Evolutionary conservation across 2,888 invertebrate genomes (phyloP), one percentile per base, ranked within the genome.

Genomic region (Mythimna ferrago): DNA sequence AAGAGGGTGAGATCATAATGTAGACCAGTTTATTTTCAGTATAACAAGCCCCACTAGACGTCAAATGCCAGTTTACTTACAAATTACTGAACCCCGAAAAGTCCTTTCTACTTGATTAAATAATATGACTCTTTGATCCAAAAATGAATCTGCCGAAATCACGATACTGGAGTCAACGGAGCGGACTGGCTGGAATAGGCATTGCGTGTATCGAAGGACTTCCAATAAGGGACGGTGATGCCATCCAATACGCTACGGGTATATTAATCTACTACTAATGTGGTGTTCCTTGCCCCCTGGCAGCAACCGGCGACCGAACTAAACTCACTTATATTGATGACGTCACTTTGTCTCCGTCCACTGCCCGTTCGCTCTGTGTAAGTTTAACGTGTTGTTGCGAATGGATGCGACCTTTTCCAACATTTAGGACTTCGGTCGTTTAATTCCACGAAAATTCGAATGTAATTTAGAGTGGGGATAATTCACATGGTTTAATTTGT

Each of bases 201-300:
- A 87, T 90, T 88, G 93, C 92, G 93, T 94, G 94, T 92, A 91
- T 90, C 92, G 91, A 94, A 94, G 92, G 90, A 93, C 92, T 92
- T 89, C 90, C 91, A 92, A 92, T 93, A 92, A 92, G 86, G 83
- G 80, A 70, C 70, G 78, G 75, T 83, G 86, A 88, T 88, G 88
- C 88, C 85, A 86, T 88, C 90, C 88, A 86, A 86, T 87, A 86
- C 85, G 87, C 90, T 86, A 86, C 89, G 87, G 89, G 91, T 92
- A 87, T 94, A 95, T 95, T 95, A 94, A 95, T 95, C 94, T 94
- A 90, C 92, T 91, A 88, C 93, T 95, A 95, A 95, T 94, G 94
- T 90, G 92, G 89, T 92, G 91, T 91, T 89, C 92, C 90, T 89
- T 91, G 89, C 91, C 91, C 92, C 89, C 88, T 87, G 85, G 89